Conservation (phyloP, 1,140 invertebrate genomes). For the Eumaeus atala region DNA sequence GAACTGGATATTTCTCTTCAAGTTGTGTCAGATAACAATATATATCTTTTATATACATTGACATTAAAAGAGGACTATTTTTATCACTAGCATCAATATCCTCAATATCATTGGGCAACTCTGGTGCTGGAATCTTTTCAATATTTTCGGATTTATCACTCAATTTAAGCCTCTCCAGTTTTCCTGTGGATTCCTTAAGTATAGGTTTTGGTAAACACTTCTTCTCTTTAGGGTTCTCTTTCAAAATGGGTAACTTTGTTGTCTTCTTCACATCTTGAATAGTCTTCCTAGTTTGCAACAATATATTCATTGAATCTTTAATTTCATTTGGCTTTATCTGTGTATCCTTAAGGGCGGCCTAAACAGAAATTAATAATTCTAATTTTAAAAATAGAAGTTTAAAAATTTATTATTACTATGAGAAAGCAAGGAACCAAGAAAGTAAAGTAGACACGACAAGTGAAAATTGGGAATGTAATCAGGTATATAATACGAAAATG, state of each 20-base stretch:
- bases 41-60: constrained; percentile 90
- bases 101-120: constrained; percentile 57
- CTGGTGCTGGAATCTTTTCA: constrained; percentile 18
- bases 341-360: constrained; percentile 45
- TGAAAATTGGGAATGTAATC: background rate
- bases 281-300: constrained; percentile 35
- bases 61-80: constrained; percentile 81
- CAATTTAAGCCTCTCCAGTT: constrained; percentile 49
- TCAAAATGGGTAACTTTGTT: constrained; percentile 39
- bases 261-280: constrained; percentile 40
- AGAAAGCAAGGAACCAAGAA: background rate
- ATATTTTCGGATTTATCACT: constrained; percentile 28
- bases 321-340: constrained; percentile 35
- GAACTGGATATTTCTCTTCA: constrained; percentile 80
- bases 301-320: constrained; percentile 32
- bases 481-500: background rate
- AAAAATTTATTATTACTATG: background rate
- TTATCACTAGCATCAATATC: constrained; percentile 85
- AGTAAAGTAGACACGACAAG: too few species aligned
- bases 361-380: constrained; percentile 19
- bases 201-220: constrained; percentile 39
- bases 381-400: constrained; percentile 6
- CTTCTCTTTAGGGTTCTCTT: constrained; percentile 40
- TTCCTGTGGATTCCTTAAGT: constrained; percentile 47
- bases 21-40: constrained; percentile 84